Percentiles rank a stretch among this genome's conserved stretches.
Conservation (phyloP, 2,888 invertebrate genomes). For the Resseliella maxima region DNA sequence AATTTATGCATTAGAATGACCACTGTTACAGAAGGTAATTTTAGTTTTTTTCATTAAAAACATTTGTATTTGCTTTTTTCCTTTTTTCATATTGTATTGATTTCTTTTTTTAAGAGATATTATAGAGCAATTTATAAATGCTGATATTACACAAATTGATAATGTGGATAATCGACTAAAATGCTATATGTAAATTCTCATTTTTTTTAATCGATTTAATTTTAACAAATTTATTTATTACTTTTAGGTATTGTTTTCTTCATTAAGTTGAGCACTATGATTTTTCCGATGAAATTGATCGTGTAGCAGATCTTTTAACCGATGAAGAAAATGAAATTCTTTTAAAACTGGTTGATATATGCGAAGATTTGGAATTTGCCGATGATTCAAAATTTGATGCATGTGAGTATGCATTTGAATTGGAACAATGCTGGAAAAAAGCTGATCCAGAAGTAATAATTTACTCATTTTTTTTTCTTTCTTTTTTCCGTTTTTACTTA, state of each 20-base stretch:
- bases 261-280: constrained; percentile 26
- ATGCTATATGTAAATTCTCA: constrained; percentile 64
- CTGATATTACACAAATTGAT: constrained; percentile 63
- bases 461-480: background rate
- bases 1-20: constrained; percentile 62
- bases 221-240: background rate
- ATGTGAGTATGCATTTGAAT: constrained; percentile 63
- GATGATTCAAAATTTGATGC: constrained; percentile 61
- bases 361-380: constrained; percentile 59
- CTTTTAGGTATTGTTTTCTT: background rate
- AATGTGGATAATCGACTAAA: constrained; percentile 63
- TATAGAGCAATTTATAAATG: constrained; percentile 63
- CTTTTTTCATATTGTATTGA: background rate
- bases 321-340: constrained; percentile 59
- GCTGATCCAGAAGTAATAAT: constrained; percentile 62
- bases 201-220: constrained; percentile 57
- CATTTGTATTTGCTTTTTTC: background rate
- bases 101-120: constrained; percentile 59
- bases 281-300: background rate
- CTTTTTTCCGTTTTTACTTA: background rate
- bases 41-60: background rate
- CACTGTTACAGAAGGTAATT: constrained; percentile 61
- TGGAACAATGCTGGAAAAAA: constrained; percentile 63
- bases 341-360: constrained; percentile 62
- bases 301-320: background rate